These are phyloP conservation scores for Anneissia japonica DNA, from an alignment of 35 echinoderm and acorn worm genomes.

Conservation along the genomic window DNA sequence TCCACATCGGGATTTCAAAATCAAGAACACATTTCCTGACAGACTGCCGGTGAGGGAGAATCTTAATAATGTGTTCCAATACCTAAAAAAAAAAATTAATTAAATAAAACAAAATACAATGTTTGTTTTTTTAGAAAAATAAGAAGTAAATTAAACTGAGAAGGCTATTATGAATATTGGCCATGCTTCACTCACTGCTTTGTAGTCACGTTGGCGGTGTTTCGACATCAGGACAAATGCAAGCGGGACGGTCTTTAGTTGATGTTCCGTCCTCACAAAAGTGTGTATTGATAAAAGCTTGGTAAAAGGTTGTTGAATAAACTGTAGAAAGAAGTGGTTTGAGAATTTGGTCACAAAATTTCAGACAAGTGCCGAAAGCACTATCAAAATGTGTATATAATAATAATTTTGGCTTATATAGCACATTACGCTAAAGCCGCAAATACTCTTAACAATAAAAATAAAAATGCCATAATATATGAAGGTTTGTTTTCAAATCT, in stretches of 20 bases:
- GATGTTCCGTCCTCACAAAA: not conserved
- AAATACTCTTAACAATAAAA: too few species aligned
- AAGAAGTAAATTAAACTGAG: too few species aligned
- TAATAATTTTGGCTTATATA: too few species aligned
- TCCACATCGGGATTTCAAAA: not conserved
- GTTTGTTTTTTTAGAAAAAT: too few species aligned
- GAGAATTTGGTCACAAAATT: too few species aligned
- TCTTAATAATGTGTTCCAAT: not conserved
- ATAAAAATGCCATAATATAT: too few species aligned
- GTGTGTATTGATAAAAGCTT: not conserved
- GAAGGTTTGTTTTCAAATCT: too few species aligned
- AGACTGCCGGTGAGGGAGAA: not conserved
- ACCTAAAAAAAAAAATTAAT: not conserved
- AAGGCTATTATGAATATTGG: too few species aligned
- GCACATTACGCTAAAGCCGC: too few species aligned
- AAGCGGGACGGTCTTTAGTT: not conserved
- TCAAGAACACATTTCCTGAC: not conserved
- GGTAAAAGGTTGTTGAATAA: not conserved
- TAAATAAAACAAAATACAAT: too few species aligned
- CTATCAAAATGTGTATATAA: too few species aligned
- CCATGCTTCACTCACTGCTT: not conserved
- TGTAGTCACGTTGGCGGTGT: not conserved
- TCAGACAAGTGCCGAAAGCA: too few species aligned
- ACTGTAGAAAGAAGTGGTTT: not conserved
- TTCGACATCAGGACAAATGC: not conserved